Base-by-base conservation (phyloP, 1,140 invertebrate genomes). In the Archivesica marissinica region DNA sequence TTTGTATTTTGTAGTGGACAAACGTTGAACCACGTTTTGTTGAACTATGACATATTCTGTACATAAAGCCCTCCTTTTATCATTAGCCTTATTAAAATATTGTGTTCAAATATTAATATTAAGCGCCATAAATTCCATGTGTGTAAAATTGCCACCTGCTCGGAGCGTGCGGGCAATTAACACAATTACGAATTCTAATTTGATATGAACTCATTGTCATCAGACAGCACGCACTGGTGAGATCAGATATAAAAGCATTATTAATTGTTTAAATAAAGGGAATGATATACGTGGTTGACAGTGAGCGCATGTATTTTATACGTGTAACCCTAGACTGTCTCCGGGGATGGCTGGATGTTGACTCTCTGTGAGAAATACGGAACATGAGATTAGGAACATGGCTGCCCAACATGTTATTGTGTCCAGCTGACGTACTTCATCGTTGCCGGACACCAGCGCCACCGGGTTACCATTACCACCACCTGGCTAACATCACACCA, bases 51-150 rank as follows among this genome's bases (percentile, higher is more conserved):
- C 50, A 72, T 72, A 72, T 44, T 47, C 20, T 72, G 41, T 72
- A 72, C 68, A 72, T 72, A 47, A 72, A 72, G 33, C 50, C 4
- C 25, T 17, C 41, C 68, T 72, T 47, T 72, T 15, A 72, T 72
- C 68, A 20, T 23, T 52, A 28, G 33, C 41, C 50, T 50, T 33
- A 72, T 52, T 72, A 52, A 72, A 72, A 11, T 35, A 47, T 47
- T 72, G 41, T 20, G 11, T 72, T 72, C 68, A 72, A 72, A 72
- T 44, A 72, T 72, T 72, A 47, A 72, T 72, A n/a, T n/a, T 56
- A 47, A 44, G 28, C 28, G 41, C 41, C 41, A 30, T 72, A 72
- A 50, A 72, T 72, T 72, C 39, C 25, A 13, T 50, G 68, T 47
- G 68, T 72, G 25, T 50, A 47, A 47, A 41, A 2, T 64, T 47